Evolutionary conservation across 1,140 invertebrate species (phyloP).

Genomic region (Adoxophyes honmai): DNA sequence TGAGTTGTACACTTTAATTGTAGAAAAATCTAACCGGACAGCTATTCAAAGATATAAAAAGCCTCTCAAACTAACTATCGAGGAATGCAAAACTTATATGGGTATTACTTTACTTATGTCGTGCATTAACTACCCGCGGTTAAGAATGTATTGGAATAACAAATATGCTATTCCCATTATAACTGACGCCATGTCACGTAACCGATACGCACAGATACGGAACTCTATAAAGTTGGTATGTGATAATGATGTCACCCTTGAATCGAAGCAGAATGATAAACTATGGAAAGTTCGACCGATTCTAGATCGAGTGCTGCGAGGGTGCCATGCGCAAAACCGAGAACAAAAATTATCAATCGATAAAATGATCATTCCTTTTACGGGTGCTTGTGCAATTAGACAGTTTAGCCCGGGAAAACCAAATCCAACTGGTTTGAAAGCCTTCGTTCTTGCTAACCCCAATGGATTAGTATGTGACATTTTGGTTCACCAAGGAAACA

Average conservation of each 20-base stretch:
- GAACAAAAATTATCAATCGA: background rate
- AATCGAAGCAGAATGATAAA: background rate
- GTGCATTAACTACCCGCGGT: background rate
- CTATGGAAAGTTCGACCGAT: background rate
- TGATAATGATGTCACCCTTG: background rate
- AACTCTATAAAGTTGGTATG: background rate
- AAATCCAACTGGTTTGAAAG: slow-evolving; percentile 26
- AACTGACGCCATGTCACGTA: background rate
- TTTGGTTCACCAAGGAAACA: background rate
- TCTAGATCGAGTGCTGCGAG: background rate
- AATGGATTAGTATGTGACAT: slow-evolving; percentile 3
- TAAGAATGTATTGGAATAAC: background rate
- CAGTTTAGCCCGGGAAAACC: slow-evolving; percentile 21
- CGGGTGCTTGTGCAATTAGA: slow-evolving; percentile 1
- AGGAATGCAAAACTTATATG: too few species aligned
- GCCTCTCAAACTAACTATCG: too few species aligned
- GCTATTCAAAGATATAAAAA: too few species aligned
- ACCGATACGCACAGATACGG: background rate
- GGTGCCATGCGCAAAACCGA: background rate
- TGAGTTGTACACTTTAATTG: background rate
- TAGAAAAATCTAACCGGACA: background rate
- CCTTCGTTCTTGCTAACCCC: background rate
- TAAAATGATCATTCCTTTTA: slow-evolving; percentile 17
- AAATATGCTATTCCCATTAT: background rate
- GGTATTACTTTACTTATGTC: background rate